Base-by-base conservation (phyloP, 2,888 invertebrate species). In the Blastobasis lacticolella region DNA sequence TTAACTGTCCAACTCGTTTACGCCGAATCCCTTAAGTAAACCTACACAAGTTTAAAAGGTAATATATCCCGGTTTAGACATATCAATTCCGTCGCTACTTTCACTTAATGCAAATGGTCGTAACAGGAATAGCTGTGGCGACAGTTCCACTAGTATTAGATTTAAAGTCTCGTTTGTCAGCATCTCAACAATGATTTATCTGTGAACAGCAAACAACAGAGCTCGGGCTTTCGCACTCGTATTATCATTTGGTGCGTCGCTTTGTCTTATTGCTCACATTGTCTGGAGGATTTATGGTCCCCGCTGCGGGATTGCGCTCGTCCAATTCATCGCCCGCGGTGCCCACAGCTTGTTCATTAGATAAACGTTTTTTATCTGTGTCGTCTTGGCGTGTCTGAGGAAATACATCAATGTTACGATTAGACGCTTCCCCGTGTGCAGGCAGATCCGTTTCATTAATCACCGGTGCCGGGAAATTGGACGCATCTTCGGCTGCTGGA, bases 341-440 rank as follows among this genome's bases (percentile, higher is more conserved):
- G 41, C 41, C 23, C 23, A 23, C 9, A 36, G 48, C 48, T 53
- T 60, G 61, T 62, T 63, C 57, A 59, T 62, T 62, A 57, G 53
- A 59, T 54, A 57, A 38, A 55, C 49, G 59, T 65, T 62, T 59
- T 63, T 55, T 53, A 47, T 53, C 51, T 49, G 48, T 46, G 50
- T 56, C 51, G 49, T 50, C 49, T 44, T 9, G 46, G 8, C 6
- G 36, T 36, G 36, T 37, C 9, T 10, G 36, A 10, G 7, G 43
- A 69, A 73, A 79, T 79, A 69, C 75, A 78, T 81, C 81, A 82
- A 71, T 73, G 76, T 78, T 71, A 61, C 74, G 72, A 75, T 79
- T 75, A 75, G 77, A 80, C 75, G 75, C 71, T 73, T 75, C 70
- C 67, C 64, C 73, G 59, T 77, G 74, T 76, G 75, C 66, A 61